Base-by-base conservation (phyloP, 2,888 invertebrate genomes). In the Parascotia fuliginaria region DNA sequence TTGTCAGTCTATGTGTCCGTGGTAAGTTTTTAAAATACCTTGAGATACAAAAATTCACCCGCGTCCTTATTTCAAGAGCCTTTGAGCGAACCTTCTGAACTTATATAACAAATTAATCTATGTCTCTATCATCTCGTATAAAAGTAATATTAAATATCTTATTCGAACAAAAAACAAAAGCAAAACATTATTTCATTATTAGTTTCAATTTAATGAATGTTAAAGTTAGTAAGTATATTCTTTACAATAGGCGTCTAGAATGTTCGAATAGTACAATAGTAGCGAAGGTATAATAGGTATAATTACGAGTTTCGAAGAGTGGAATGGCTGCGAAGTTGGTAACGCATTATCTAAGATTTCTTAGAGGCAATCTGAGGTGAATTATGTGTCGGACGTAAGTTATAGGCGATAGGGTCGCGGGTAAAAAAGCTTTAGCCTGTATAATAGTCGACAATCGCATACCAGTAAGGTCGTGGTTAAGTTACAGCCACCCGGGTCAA, bases 271-370 rank as follows among this genome's bases (percentile, higher is more conserved):
- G n/a, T n/a, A n/a, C n/a, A 57, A 42, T 36, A 42, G 56, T 22
- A 50, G 59, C 63, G 60, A 58, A 60, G 51, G 46, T 43, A 49
- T 53, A 63, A 57, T 48, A 52, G 54, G 55, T 53, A 53, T 42
- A 65, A 60, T 65, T 55, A 65, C 49, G 46, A 36, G 7, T 11
- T 33, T 32, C 12, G 51, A 58, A 73, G 68, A 59, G 55, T 56
- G 63, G 70, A 74, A 66, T 50, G 58, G 66, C 51, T 57, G 57
- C 65, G 62, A 69, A 70, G 72, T 69, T 59, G 63, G 73, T 60
- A 75, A 73, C 70, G 73, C 66, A 77, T 81, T 82, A 81, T 80
- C 79, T 77, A 58, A 76, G 76, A 82, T 79, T 83, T 77, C 80
- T 81, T 71, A 57, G 70, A 73, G 70, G 76, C 77, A 76, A 75